phyloP scores from a whole-genome alignment of 1,140 invertebrate species.

The Oncopodura yosiiana region DNA sequence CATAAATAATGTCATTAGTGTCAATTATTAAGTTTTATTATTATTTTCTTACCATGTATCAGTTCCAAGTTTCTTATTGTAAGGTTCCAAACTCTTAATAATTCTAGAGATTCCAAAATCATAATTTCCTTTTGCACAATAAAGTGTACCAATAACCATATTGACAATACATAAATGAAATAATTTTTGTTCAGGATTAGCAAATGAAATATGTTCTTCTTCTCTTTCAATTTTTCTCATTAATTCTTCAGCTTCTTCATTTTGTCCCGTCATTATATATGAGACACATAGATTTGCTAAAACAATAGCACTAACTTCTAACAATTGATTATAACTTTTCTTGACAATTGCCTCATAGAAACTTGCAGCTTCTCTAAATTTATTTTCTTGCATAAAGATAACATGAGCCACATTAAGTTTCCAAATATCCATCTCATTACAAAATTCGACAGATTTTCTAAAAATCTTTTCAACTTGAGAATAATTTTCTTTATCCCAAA shows the following conservation, averaged over 20 bases:
- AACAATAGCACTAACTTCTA: slow-evolving; percentile 91
- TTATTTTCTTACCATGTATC: slow-evolving; percentile 68
- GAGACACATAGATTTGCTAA: slow-evolving; percentile 97
- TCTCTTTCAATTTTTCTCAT: slow-evolving; percentile 99
- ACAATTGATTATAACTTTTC: slow-evolving; percentile 86
- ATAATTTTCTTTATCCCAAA: slow-evolving; percentile 96
- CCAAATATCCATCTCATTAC: slow-evolving; percentile 94
- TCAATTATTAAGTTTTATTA: too few species aligned
- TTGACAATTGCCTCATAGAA: slow-evolving; percentile 99
- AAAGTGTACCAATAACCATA: slow-evolving; percentile 95
- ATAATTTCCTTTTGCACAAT: slow-evolving; percentile 98
- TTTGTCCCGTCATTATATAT: slow-evolving; percentile 80
- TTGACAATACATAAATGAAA: slow-evolving; percentile 98
- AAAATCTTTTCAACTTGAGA: slow-evolving; percentile 88
- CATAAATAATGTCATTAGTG: too few species aligned
- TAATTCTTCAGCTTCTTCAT: slow-evolving; percentile 96
- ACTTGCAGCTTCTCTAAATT: slow-evolving; percentile 93
- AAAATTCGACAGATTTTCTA: slow-evolving; percentile 94
- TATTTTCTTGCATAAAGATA: slow-evolving; percentile 97
- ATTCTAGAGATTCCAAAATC: slow-evolving; percentile 98
- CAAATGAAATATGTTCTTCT: slow-evolving; percentile 83
- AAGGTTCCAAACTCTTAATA: slow-evolving; percentile 91
- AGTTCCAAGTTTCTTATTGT: slow-evolving; percentile 86
- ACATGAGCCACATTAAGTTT: slow-evolving; percentile 96
- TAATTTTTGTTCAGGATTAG: slow-evolving; percentile 88